Base-by-base conservation (phyloP, 2,888 invertebrate species). In the Pelosia muscerda region DNA sequence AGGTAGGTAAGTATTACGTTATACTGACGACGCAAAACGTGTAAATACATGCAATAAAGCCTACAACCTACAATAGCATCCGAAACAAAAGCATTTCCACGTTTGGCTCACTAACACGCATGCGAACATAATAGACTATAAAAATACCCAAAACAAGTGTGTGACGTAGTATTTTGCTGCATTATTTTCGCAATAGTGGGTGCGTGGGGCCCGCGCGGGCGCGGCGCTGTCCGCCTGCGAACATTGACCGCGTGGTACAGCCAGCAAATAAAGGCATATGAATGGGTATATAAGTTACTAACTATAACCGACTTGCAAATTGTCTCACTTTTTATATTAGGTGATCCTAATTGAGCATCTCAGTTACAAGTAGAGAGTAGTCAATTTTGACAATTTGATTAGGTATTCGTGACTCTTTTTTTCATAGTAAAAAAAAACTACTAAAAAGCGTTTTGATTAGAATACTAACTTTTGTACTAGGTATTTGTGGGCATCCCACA, bases 171-270 rank as follows among this genome's bases (percentile, higher is more conserved):
- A 73, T 77, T 74, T 74, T 65, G 78, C 77, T 89, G 90, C 88
- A 90, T 89, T 90, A 92, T 92, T 90, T 92, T 89, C 88, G 91
- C 91, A 85, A 87, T 84, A 84, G 81, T 84, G 80, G 79, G 83
- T 82, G 86, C 85, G 87, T 87, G 92, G 83, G 90, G 91, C 91
- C 90, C 86, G 84, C 65, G 71, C 78, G 84, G 86, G 86, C 84
- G 79, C 77, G 82, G 56, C 78, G 81, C 73, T 79, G 82, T 81
- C 75, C 76, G 77, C 75, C 15, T 69, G 81, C 88, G 93, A 87
- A 78, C 93, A 79, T 90, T 93, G 93, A 93, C 92, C 92, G 93
- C 88, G 79, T 81, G 67, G 79, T 80, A 83, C 74, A 65, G 81
- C 76, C 83, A 79, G 76, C 82, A 79, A 78, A 78, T 79, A 81